These are phyloP conservation scores for Volucella bombylans DNA, from an alignment of 2,888 invertebrate species.

Conservation along the genomic window DNA sequence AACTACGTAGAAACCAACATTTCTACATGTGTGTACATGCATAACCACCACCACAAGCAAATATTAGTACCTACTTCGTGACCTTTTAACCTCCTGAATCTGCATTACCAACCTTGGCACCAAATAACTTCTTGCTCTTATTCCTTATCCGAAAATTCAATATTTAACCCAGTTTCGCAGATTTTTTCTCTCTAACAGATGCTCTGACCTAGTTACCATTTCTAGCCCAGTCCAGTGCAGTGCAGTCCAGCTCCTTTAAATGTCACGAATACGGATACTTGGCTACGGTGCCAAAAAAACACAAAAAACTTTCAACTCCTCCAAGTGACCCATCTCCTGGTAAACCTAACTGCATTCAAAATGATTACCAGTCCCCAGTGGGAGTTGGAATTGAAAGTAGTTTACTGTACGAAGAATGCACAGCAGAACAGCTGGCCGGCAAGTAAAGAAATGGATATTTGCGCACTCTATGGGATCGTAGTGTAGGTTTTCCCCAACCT, in stretches of 20 bases:
- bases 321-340: slow-evolving; percentile 29
- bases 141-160: slow-evolving; percentile 28
- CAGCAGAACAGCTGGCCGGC: not conserved
- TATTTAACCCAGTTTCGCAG: slow-evolving; percentile 15
- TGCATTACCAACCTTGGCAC: slow-evolving; percentile 57
- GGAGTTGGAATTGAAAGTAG: slow-evolving; percentile 6
- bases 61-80: not conserved
- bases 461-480: not conserved
- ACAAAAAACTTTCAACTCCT: not conserved
- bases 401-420: slow-evolving; percentile 13
- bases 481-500: slow-evolving; percentile 1
- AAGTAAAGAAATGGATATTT: not conserved
- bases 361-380: slow-evolving; percentile 2
- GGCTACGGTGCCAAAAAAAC: slow-evolving; percentile 45
- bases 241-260: slow-evolving; percentile 1
- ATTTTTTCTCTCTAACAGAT: slow-evolving; percentile 1
- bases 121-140: slow-evolving; percentile 23
- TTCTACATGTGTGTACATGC: not conserved
- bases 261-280: slow-evolving; percentile 11
- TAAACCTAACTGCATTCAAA: slow-evolving; percentile 3
- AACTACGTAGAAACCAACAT: slow-evolving; percentile 16
- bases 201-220: slow-evolving; percentile 50
- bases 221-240: not conserved
- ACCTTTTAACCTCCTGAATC: slow-evolving; percentile 10
- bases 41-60: not conserved